Evolutionary conservation across 2,797 vertebrate genomes (phyloP), one percentile per base, ranked within the genome.

Genomic region (Galago senegalensis): DNA sequence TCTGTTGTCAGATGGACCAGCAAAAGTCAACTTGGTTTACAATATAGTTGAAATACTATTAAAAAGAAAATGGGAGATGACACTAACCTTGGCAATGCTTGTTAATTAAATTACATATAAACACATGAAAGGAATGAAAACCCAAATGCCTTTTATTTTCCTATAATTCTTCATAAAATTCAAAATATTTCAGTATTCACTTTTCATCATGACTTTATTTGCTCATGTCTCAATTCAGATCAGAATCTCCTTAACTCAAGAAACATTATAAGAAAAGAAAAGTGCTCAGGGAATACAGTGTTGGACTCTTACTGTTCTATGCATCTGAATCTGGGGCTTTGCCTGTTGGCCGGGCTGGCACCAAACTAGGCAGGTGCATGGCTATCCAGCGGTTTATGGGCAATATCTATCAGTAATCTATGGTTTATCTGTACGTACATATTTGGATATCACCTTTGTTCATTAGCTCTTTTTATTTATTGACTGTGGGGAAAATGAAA

Each of bases 51-150:
- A 83, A 85, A 43, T 67, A 27, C 40, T 87, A 75, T 11, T 56
- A 43, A 69, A 83, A 89, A 79, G 49, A 37, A 90, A 85, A 90
- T 23, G 31, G n/a, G 43, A 89, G 53, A 84, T 23, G 14, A 40
- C 34, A 87, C 9, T 53, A 46, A 58, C 93, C 10, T 61, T 77
- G 27, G 18, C 34, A 65, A 84, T 2, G 56, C 0, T 76, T 23
- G 31, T 75, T 91, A 88, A 85, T 91, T 75, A 85, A 63, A 75
- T 92, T 95, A 87, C 20, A 85, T 27, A 43, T 2, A 20, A 46
- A 87, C 93, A 69, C 34, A 95, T 84, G 81, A 84, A 87, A 82
- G 23, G 58, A 83, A 89, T 61, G 87, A 76, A 94, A 89, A 80
- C 9, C 13, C 40, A 29, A 7, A 80, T 40, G 27, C 60, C 16